Evolutionary conservation across 2,113 vertebrate species (phyloP).

Genomic region (Vicugna pacos): DNA sequence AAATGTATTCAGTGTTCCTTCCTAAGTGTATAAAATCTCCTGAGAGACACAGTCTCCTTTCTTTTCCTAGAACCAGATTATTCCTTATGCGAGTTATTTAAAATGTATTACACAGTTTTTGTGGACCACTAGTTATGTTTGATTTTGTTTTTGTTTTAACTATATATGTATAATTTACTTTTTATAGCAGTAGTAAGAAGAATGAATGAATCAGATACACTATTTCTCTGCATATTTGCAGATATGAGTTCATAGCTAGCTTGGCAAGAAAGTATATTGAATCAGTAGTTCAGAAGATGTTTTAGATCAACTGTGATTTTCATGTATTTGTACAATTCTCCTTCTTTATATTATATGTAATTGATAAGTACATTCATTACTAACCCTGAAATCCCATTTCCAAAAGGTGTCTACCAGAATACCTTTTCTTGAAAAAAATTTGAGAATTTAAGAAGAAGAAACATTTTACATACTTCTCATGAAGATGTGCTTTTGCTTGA

Average conservation of each 20-base stretch:
- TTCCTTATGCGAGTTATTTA: neutral
- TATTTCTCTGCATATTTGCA: neutral
- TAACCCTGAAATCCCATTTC: conserved; percentile 19
- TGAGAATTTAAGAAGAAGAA: conserved; percentile 33
- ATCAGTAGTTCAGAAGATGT: neutral
- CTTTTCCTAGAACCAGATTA: neutral
- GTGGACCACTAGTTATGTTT: neutral
- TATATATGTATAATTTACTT: neutral
- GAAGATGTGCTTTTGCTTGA: neutral
- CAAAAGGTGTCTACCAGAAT: neutral
- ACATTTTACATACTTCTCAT: neutral
- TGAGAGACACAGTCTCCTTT: neutral
- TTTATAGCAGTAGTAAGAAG: neutral
- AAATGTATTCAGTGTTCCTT: neutral
- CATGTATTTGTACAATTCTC: neutral
- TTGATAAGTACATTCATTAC: neutral
- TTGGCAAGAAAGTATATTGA: conserved; percentile 15
- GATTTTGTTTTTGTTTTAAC: neutral
- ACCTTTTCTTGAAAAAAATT: neutral
- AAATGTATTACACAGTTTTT: conserved; percentile 7
- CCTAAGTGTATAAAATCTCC: neutral
- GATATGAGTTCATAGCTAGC: neutral
- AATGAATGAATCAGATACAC: neutral
- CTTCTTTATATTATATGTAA: neutral
- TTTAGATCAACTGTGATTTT: conserved; percentile 39